These are phyloP conservation scores for Osedax fenrisi DNA, from an alignment of 2,888 invertebrate species.

Conservation along the genomic window DNA sequence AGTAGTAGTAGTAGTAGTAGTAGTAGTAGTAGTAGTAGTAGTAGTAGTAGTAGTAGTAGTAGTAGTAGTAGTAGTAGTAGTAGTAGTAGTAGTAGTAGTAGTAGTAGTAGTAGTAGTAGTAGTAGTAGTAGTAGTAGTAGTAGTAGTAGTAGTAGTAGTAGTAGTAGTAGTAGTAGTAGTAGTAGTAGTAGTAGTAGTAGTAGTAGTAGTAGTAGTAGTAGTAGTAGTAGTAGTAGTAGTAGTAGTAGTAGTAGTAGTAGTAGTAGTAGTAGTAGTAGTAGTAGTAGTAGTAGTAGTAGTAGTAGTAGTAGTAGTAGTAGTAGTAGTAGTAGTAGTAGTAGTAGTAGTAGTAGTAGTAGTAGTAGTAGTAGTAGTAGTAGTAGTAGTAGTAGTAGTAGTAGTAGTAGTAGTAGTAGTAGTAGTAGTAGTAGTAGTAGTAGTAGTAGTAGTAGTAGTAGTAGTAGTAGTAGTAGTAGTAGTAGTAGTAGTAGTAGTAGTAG, in stretches of 20 bases:
- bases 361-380: not conserved
- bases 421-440: not conserved
- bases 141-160: not conserved
- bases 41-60: constrained; percentile 2
- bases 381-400: not conserved
- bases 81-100: not conserved
- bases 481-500: not conserved
- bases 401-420: constrained; percentile 2
- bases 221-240: constrained; percentile 2
- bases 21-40: not conserved
- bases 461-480: constrained; percentile 2
- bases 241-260: not conserved
- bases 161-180: constrained; percentile 2
- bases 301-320: not conserved
- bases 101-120: constrained; percentile 2
- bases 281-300: constrained; percentile 2
- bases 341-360: constrained; percentile 2
- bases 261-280: not conserved
- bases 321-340: not conserved
- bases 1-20: not conserved
- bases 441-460: not conserved
- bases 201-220: not conserved
- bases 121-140: not conserved
- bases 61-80: not conserved
- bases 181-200: not conserved